Evolutionary conservation across 1,140 invertebrate species (phyloP).

Genomic region (Penaeus japonicus): DNA sequence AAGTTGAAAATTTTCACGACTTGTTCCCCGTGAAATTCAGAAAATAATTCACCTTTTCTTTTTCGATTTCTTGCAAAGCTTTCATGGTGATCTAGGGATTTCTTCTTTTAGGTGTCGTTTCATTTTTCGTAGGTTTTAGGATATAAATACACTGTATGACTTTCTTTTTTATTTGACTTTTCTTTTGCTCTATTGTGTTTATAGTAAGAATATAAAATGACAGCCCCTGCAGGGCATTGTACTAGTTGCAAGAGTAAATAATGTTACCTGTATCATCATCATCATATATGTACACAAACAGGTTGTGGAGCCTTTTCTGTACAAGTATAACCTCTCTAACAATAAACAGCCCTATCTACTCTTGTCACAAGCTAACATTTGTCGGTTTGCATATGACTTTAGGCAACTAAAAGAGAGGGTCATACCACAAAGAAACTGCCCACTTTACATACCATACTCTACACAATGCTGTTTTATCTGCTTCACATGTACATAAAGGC

Average conservation of each 20-base stretch:
- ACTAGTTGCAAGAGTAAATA: conserved; percentile 55
- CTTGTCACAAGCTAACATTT: conserved; percentile 1
- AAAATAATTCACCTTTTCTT: no score
- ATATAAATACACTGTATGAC: background rate
- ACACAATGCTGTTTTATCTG: conserved; percentile 41
- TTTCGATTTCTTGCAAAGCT: no score
- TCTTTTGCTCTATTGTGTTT: conserved; percentile 48
- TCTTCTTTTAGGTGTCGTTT: no score
- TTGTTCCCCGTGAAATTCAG: no score
- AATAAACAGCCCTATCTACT: conserved; percentile 18
- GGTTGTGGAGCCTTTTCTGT: conserved; percentile 12
- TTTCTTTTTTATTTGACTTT: conserved; percentile 38
- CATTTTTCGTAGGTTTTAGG: background rate
- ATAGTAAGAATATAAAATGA: conserved; percentile 55
- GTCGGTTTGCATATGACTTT: conserved; percentile 7
- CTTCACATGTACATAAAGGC: conserved; percentile 42
- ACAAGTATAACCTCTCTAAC: background rate
- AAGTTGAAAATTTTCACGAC: no score
- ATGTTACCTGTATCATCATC: conserved; percentile 39
- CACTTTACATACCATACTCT: conserved; percentile 28
- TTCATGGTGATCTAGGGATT: no score
- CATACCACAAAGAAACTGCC: conserved; percentile 14
- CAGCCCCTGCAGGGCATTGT: conserved; percentile 50
- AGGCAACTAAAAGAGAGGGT: conserved; percentile 15
- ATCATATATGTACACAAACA: conserved; percentile 39